Evolutionary conservation across 2,888 invertebrate genomes (phyloP), one percentile per base, ranked within the genome.

Genomic region (Drosophila histrio): DNA sequence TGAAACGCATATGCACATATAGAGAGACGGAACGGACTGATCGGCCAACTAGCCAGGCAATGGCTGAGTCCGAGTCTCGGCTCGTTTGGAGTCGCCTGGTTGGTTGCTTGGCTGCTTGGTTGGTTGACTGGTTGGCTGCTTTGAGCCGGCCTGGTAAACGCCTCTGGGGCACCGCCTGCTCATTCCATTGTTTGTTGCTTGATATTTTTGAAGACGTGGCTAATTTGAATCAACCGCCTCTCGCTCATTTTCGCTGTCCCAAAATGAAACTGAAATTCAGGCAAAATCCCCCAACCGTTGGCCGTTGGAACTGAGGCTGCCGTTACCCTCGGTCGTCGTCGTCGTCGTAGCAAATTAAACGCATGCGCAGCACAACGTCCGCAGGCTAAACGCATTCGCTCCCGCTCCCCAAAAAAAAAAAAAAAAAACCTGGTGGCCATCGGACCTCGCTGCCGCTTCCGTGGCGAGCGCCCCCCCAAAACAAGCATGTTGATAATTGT

Each of bases 211-310:
- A 80, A 87, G 87, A 85, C 88, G 84, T 85, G 83, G 88, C 84
- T 85, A 85, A 85, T 87, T 84, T 85, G 83, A 87, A 85, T 86
- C 86, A 85, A 80, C 88, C 86, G 88, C 88, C 83, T 83, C 83
- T 85, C 86, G 87, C 83, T 85, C 87, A 84, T 84, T 87, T 87
- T 70, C 87, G 82, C 87, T 87, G 86, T 85, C 86, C 86, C 78
- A 77, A 83, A 83, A 82, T 72, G 77, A 75, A 82, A 79, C 74
- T 53, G 74, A 79, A 74, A 67, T 63, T 59, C 72, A 63, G 75
- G 19, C 80, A 56, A 65, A 63, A 71, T 50, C 38, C 26, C 19
- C 21, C 30, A 8, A 28, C 28, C 9, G 17, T 44, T 44, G 9
- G 26, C 22, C 50, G 17, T 38, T 9, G 28, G 30, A 47, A 47